Evolutionary conservation across 2,113 vertebrate genomes (phyloP), one percentile per base, ranked within the genome.

Genomic region (Gadus macrocephalus): DNA sequence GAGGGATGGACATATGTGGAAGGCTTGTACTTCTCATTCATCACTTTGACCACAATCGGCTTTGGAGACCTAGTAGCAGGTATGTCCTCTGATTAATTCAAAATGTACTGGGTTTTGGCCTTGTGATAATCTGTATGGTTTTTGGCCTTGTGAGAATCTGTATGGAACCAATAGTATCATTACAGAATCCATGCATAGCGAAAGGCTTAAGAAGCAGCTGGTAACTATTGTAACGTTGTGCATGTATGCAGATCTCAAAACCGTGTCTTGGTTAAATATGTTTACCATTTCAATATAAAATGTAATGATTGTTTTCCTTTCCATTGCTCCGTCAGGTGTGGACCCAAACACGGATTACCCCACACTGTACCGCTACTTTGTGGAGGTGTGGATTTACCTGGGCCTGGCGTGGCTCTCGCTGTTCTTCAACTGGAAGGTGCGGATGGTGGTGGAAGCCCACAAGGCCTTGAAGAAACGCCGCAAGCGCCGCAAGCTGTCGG

Each of bases 341-440:
- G 93, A 99, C 73, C 97, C 97, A 66, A 91, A 93, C n/a, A 92
- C 86, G 75, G 81, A 94, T 25, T 99, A 99, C 80, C 95, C 95
- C 0, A 91, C 93, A 66, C 91, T 99, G 35, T 99, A 99, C 85
- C 94, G 97, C 79, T 98, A 98, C 75, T 98, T 99, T 82, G 97
- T 99, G 76, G 97, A 98, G 66, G 91, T 99, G 11, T 99, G 97
- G 97, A 98, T 99, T 79, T 98, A 97, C 88, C 85, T 99, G 71
- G 97, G 97, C 3, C 73, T 99, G 82, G 96, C 97, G 68, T 99
- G 97, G 97, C 94, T 99, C 27, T 98, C 97, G 16, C 89, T 98
- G 53, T 98, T 99, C 75, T 95, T 99, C 80, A 99, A 98, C 84
- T 99, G 97, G 97, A 99, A 99, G 74, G 97, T 99, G 66, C 95